Evolutionary conservation across 2,113 vertebrate species (phyloP), one percentile per base, ranked within the genome.

Genomic region (Phrynosoma blainvillii): DNA sequence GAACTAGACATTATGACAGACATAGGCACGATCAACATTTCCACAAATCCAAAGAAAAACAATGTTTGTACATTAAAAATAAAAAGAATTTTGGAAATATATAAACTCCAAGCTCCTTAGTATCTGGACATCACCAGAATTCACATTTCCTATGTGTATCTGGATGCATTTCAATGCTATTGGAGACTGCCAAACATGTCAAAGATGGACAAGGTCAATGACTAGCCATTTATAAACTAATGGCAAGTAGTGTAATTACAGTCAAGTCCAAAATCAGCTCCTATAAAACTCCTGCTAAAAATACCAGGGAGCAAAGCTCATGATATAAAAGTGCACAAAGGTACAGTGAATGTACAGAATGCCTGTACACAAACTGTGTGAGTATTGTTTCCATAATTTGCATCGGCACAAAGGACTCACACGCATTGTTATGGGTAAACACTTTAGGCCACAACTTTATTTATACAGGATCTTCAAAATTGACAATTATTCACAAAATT

Each of bases 31-130:
- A 25, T 68, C 20, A 47, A 47, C 47, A 47, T 47, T 47, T 7
- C 47, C 47, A 7, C 5, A 68, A 21, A 68, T 25, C 65, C 65
- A 68, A 68, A 68, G 65, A 68, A 68, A 68, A 68, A 68, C 23
- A 68, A 13, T 32, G 1, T 14, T 16, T 73, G 70, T 13, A 73
- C 13, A 14, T n/a, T 47, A 16, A n/a, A 32, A 32, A n/a, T n/a
- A n/a, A 71, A 71, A 25, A 5, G 7, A 27, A 73, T n/a, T 12
- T 23, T 73, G 13, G n/a, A n/a, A 13, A 30, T n/a, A 30, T 75
- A 8, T 71, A 23, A 65, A 79, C 76, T 81, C 84, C 77, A 88
- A 77, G 16, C 76, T 84, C 84, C 87, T 81, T 42, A 84, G 70
- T 59, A 73, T 73, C 30, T 73, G 30, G 70, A 32, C n/a, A 73